Base-by-base conservation (phyloP, 1,140 invertebrate genomes). In the Rhyzopertha dominica region DNA sequence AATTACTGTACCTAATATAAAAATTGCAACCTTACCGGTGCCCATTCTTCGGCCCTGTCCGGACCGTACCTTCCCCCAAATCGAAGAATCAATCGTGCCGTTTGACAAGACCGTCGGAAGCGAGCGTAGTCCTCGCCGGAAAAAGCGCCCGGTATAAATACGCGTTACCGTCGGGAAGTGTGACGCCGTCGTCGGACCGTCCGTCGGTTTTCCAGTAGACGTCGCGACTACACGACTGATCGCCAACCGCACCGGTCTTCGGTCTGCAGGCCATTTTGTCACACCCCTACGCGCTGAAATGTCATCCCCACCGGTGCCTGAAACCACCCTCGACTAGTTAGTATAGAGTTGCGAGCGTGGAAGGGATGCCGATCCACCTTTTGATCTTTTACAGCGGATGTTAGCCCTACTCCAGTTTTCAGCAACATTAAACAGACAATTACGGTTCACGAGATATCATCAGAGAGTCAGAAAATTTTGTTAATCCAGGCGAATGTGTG, bases 221-320 rank as follows among this genome's bases (percentile, higher is more conserved):
- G 53, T 53, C 47, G 49, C 61, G 61, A 62, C 62, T 59, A 60
- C 51, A 54, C 55, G 59, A 62, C 61, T 59, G 56, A 53, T 51
- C 49, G 41, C 44, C 46, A 56, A 56, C 58, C 54, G 54, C n/a
- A n/a, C 48, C 57, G 54, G 55, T 56, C 52, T 55, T 56, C 53
- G 52, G 59, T 63, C 58, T 47, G 62, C 64, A 66, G 59, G 64
- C 64, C 64, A 66, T 66, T 66, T 66, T 66, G 64, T 66, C 64
- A 66, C 60, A 57, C 58, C 62, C 61, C 61, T 58, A 58, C 53
- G 46, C 47, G 56, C 44, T 54, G 52, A 44, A 38, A 61, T 61
- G 58, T 61, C 63, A 64, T 61, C 59, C 55, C 58, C 55, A 55
- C 53, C 47, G 43, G 38, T 35, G 20, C 43, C 39, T n/a, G n/a